phyloP scores from a whole-genome alignment of 2,113 vertebrate species.

The Arvicanthis niloticus region DNA sequence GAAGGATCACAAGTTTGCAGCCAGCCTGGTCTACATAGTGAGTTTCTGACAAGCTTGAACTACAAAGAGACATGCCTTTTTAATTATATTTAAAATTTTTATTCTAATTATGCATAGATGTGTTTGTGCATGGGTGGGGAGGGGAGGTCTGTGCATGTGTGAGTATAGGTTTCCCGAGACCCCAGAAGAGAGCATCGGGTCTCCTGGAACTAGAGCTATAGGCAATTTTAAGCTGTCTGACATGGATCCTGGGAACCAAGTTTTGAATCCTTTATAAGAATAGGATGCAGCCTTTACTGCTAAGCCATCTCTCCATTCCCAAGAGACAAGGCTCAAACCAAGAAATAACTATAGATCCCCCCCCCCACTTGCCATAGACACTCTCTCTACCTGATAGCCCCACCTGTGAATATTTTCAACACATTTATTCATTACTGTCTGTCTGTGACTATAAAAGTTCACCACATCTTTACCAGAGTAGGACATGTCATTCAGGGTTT shows the following conservation, averaged over 20 bases:
- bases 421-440: background rate
- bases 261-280: background rate
- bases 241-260: background rate
- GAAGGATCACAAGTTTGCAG: background rate
- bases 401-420: background rate
- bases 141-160: background rate
- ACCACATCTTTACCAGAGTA: background rate
- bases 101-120: background rate
- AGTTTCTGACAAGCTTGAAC: background rate
- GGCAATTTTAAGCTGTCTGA: background rate
- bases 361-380: background rate
- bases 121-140: background rate
- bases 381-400: background rate
- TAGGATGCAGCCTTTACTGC: background rate
- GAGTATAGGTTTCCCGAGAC: background rate
- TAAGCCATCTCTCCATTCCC: background rate
- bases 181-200: background rate
- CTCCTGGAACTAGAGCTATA: background rate
- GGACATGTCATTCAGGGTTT: background rate
- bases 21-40: background rate
- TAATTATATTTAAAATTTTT: background rate
- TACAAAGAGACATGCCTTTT: background rate
- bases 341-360: background rate
- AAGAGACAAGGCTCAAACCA: background rate
- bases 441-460: background rate